Evolutionary conservation across 2,113 vertebrate genomes (phyloP).

Genomic region (Galeopterus variegatus): DNA sequence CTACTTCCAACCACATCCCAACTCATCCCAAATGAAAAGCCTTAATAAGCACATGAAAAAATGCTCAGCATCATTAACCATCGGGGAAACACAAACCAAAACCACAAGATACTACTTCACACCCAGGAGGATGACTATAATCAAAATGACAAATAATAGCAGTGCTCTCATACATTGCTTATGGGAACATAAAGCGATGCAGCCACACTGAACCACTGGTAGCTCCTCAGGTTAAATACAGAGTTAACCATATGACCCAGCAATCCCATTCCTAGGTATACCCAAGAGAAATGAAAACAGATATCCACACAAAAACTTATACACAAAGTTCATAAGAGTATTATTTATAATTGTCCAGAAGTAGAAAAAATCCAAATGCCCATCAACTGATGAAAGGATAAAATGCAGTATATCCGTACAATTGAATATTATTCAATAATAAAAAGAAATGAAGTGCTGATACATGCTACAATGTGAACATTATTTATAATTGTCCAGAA

Average conservation of each 20-base stretch:
- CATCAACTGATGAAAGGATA: conserved; percentile 25
- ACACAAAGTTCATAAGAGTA: not conserved
- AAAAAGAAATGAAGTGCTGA: conserved; percentile 9
- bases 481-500: not conserved
- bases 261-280: not conserved
- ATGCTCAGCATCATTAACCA: not conserved
- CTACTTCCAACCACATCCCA: conserved; percentile 10
- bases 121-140: conserved; percentile 1
- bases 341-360: not conserved
- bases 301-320: not conserved
- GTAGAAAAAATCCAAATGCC: not conserved
- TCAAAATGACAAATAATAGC: not conserved
- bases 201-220: not conserved
- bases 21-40: not conserved
- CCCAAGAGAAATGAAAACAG: conserved; percentile 20
- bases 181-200: not conserved
- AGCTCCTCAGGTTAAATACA: conserved; percentile 46
- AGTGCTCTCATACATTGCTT: not conserved
- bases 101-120: conserved; percentile 35
- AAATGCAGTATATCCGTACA: not conserved
- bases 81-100: conserved; percentile 47
- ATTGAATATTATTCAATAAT: conserved; percentile 7
- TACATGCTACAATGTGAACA: not conserved
- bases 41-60: conserved; percentile 31
- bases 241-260: not conserved